Percentiles rank a stretch among this genome's conserved stretches.
phyloP scores from a whole-genome alignment of 2,888 invertebrate genomes.

The Synergus laeviventris region DNA sequence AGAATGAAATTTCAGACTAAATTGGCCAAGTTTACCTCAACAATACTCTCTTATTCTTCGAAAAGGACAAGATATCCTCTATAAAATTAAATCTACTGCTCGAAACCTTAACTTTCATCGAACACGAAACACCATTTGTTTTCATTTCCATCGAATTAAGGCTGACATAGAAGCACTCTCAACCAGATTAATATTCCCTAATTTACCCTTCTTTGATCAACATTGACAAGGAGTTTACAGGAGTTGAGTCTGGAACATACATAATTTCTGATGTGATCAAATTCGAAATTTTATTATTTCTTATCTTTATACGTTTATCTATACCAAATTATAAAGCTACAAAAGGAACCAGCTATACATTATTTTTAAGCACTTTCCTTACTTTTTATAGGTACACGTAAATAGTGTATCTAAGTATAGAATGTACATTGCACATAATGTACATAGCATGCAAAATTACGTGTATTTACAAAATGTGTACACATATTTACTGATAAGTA shows the following conservation, averaged over 20 bases:
- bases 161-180: constrained; percentile 5
- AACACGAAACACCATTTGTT: constrained; percentile 19
- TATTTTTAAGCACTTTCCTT: background rate
- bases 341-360: background rate
- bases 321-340: background rate
- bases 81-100: constrained; percentile 7
- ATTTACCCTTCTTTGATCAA: background rate
- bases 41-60: background rate
- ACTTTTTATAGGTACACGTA: background rate
- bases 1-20: constrained; percentile 24
- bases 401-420: background rate
- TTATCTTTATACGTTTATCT: background rate
- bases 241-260: background rate
- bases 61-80: background rate
- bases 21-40: background rate
- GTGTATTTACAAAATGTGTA: constrained; percentile 14
- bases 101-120: constrained; percentile 2
- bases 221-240: background rate
- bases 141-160: constrained; percentile 22
- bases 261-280: background rate
- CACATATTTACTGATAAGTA: constrained; percentile 32
- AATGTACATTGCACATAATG: no score
- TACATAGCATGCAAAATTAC: background rate
- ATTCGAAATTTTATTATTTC: background rate
- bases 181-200: constrained; percentile 13